Base-by-base conservation (phyloP, 2,888 invertebrate species). In the Caenorhabditis virilis region DNA sequence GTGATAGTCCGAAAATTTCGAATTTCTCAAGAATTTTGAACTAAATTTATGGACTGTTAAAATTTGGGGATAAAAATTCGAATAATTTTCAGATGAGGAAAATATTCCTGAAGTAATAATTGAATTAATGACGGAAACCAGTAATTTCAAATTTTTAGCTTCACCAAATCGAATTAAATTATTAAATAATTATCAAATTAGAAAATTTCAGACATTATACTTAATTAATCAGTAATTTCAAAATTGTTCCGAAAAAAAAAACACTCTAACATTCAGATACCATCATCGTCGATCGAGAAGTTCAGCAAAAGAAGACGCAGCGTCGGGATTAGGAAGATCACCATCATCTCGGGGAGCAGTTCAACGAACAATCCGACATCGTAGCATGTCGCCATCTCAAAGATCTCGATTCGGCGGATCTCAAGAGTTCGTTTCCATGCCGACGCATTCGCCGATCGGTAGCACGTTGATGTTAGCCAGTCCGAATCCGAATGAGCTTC, bases 401-500 rank as follows among this genome's bases (percentile, higher is more conserved):
- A 52, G 46, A 3, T 2, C 16, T n/a, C 35, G 23, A 43, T 36
- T 50, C 41, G 63, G 53, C 4, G 58, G 58, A 27, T 59, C 58
- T 1, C 64, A 64, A 54, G 64, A 64, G 64, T 64, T 64, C 52
- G 64, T 64, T 20, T n/a, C n/a, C n/a, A 39, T 59, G 20, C 49
- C 57, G 15, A 18, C 23, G 20, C 53, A 57, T 42, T 63, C 63
- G 22, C 63, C 63, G 26, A 58, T 58, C 43, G 64, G 64, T 35
- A 64, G 64, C 48, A 64, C 64, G 38, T 41, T 59, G 3, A 64
- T 59, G 59, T 53, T 64, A 16, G 64, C 64, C 15, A 59, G 59
- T 45, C 67, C 61, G 23, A 62, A 66, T 48, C 71, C 54, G 47
- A 64, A 55, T 55, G 65, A 56, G 52, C 42, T 65, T 49, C 51